A percentile compares a stretch with the other conserved stretches of the same genome.
Conservation (phyloP, 2,113 vertebrate species). For the Lampris megalopsis region DNA sequence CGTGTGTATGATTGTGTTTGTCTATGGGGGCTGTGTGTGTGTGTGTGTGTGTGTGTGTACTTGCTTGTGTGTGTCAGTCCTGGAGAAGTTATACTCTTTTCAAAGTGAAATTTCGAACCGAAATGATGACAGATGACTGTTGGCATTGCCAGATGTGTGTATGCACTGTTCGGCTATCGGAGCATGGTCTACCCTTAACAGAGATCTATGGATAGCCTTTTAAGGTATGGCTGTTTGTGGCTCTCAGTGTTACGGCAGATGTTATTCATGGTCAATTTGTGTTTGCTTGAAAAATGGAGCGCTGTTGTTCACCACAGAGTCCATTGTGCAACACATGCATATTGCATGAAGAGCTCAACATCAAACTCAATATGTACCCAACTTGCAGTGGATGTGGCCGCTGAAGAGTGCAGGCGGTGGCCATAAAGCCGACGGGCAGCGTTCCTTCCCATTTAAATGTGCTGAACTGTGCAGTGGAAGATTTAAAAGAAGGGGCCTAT, state of each 20-base stretch:
- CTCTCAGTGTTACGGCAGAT: slow-evolving; percentile 39
- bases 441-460: slow-evolving; percentile 48
- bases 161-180: slow-evolving; percentile 46
- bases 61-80: background rate
- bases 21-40: background rate
- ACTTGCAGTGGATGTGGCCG: slow-evolving; percentile 38
- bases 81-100: slow-evolving; percentile 4
- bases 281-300: slow-evolving; percentile 60
- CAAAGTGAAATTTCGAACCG: slow-evolving; percentile 18
- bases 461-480: slow-evolving; percentile 49
- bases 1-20: too few species aligned
- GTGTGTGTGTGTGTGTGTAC: background rate
- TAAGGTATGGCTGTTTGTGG: slow-evolving; percentile 8
- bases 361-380: slow-evolving; percentile 46
- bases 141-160: slow-evolving; percentile 40
- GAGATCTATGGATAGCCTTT: slow-evolving; percentile 71
- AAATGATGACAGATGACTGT: slow-evolving; percentile 66
- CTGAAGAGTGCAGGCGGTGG: slow-evolving; percentile 31
- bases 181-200: slow-evolving; percentile 50
- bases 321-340: slow-evolving; percentile 44
- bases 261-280: slow-evolving; percentile 56
- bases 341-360: slow-evolving; percentile 53
- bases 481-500: slow-evolving; percentile 34
- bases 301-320: background rate
- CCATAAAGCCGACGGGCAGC: slow-evolving; percentile 32